These are phyloP conservation scores for Colinus virginianus DNA, from an alignment of 2,113 vertebrate genomes.

Conservation along the genomic window DNA sequence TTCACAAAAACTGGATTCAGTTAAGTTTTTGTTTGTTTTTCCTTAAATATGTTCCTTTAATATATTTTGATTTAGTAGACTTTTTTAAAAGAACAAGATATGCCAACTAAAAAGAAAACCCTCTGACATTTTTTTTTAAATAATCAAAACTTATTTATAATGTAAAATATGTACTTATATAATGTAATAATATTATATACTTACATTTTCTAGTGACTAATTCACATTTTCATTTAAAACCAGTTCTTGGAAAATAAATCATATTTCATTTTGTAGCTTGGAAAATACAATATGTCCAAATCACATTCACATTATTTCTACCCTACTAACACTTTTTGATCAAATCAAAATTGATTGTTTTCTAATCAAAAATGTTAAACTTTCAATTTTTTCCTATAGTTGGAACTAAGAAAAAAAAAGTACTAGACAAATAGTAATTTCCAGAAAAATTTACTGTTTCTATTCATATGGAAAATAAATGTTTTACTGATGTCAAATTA, in stretches of 20 bases:
- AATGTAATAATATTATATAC: neutral
- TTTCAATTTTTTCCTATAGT: neutral
- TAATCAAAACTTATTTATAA: neutral
- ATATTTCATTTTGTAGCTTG: neutral
- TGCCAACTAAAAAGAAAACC: neutral
- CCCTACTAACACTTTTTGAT: neutral
- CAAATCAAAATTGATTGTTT: conserved; percentile 36
- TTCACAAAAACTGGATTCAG: neutral
- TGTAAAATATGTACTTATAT: neutral
- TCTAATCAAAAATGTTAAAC: neutral
- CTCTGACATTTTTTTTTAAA: neutral
- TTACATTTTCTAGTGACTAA: neutral
- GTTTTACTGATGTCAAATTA: conserved; percentile 16
- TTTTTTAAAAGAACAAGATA: neutral
- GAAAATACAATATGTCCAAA: neutral
- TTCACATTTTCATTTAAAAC: neutral
- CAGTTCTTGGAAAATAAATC: neutral
- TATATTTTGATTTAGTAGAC: neutral
- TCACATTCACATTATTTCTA: neutral
- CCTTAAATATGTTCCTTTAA: neutral
- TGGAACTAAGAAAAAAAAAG: neutral
- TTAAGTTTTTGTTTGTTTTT: neutral
- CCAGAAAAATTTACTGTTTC: neutral
- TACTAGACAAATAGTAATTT: neutral
- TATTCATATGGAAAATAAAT: conserved; percentile 15